Base-by-base conservation (phyloP, 2,113 vertebrate species). In the Heterocephalus glaber region DNA sequence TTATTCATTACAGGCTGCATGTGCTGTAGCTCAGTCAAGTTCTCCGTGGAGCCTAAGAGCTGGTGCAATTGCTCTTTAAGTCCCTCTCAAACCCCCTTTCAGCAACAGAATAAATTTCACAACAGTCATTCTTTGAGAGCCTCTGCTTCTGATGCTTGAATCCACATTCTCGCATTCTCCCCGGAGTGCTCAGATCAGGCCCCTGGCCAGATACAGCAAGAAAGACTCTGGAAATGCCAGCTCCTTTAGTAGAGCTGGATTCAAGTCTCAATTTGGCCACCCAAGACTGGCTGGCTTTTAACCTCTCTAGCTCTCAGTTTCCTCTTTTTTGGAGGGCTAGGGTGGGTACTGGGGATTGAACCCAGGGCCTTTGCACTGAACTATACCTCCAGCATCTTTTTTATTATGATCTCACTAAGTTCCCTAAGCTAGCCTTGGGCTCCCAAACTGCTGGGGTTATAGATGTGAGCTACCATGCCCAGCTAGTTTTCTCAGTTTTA, bases 151-250 rank as follows among this genome's bases (percentile, higher is more conserved):
- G 22, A 0, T 1, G 30, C 77, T 19, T 9, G 1, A 47, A 68
- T 26, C 83, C 0, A 1, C 24, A 33, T 13, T 47, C 72, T 76
- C 44, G 0, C 14, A 1, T 74, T 54, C 56, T 80, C 44, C 0
- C 0, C 0, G 41, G 35, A n/a, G 3, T 0, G 5, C 58, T 94
- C 38, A 0, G 3, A 2, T n/a, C 5, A 3, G 44, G 19, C 33
- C 3, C 54, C 14, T 2, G 2, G 13, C 41, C 41, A 65, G 26
- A 13, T 19, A 26, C 5, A 12, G 30, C 49, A 9, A 11, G 1
- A 3, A 3, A n/a, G 52, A 12, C 11, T 77, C 77, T 14, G 17
- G 74, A 84, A 61, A 16, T 1, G 13, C 7, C 3, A 0, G 0
- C 68, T 38, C 10, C 24, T 7, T 16, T 0, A 20, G 33, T 24